Base-by-base conservation (phyloP, 2,113 vertebrate genomes). In the Panthera leo region DNA sequence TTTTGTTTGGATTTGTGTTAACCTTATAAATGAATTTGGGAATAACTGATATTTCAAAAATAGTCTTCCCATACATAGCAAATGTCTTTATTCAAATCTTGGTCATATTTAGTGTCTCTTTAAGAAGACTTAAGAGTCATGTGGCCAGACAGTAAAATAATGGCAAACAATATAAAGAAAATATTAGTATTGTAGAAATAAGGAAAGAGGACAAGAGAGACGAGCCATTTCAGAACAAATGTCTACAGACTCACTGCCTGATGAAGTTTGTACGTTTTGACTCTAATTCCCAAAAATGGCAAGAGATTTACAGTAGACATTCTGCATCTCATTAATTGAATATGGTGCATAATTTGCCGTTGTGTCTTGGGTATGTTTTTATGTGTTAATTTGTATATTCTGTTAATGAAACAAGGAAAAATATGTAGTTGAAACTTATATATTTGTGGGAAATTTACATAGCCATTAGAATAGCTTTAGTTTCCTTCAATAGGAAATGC, bases 11-110 rank as follows among this genome's bases (percentile, higher is more conserved):
- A 93, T 84, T 25, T 79, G 3, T 85, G n/a, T 86, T 85, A 70
- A 70, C 53, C 53, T 71, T 93, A 39, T 70, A 75, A 70, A 78
- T 90, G 73, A 93, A 45, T 45, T 91, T 79, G 80, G 18, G 42
- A 95, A 78, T 86, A 85, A 95, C n/a, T 73, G 34, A 34, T 42
- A 92, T 88, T 51, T 94, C 36, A 84, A 96, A 95, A 91, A 53
- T 34, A 53, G 63, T 71, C 51, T 93, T 85, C n/a, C 11, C 68
- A 2, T 84, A 36, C 5, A 83, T 25, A 16, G 25, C 21, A 25
- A 13, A 86, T 76, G 51, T 85, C 78, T 92, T 84, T 76, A 39
- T 83, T 93, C 51, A 90, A 96, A 65, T 94, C 42, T 85, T 89
- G 90, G 67, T 75, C 55, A 42, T 79, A 90, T 87, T 93, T 92